phyloP scores from a whole-genome alignment of 2,888 invertebrate genomes.

The Apocheima hispidaria region DNA sequence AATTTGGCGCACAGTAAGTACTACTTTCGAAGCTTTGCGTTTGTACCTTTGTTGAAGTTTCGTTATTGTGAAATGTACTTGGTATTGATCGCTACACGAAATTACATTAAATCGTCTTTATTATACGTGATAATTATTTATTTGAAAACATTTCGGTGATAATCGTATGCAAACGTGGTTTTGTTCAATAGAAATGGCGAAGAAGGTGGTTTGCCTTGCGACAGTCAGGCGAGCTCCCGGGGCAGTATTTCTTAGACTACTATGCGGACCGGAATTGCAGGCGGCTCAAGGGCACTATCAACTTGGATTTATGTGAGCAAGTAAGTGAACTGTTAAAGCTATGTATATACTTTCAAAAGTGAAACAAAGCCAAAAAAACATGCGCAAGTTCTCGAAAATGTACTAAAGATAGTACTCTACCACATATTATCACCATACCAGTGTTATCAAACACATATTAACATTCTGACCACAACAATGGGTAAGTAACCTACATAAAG shows the following conservation, averaged over 20 bases:
- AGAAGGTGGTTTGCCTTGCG: slow-evolving; percentile 97
- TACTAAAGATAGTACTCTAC: not conserved
- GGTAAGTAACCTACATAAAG: slow-evolving; percentile 1
- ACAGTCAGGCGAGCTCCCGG: slow-evolving; percentile 96
- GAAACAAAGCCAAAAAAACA: slow-evolving; percentile 11
- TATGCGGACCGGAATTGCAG: slow-evolving; percentile 95
- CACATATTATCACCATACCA: not conserved
- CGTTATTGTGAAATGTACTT: slow-evolving; percentile 44
- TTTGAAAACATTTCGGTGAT: slow-evolving; percentile 2
- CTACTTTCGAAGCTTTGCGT: slow-evolving; percentile 50
- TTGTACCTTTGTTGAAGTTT: slow-evolving; percentile 68
- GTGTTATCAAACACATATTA: slow-evolving; percentile 4
- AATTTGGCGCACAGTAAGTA: slow-evolving; percentile 96
- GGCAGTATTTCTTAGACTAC: slow-evolving; percentile 97
- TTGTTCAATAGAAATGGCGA: slow-evolving; percentile 93
- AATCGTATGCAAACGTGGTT: slow-evolving; percentile 37
- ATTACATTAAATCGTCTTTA: not conserved
- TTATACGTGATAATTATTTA: not conserved
- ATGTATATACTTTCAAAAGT: slow-evolving; percentile 14
- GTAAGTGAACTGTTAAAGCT: slow-evolving; percentile 74
- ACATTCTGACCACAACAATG: not conserved
- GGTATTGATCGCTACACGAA: slow-evolving; percentile 13
- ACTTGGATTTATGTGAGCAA: slow-evolving; percentile 98
- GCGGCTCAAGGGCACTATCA: slow-evolving; percentile 95
- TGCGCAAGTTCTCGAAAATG: not conserved